phyloP scores from a whole-genome alignment of 2,888 invertebrate species.

The Clusia tigrina region DNA sequence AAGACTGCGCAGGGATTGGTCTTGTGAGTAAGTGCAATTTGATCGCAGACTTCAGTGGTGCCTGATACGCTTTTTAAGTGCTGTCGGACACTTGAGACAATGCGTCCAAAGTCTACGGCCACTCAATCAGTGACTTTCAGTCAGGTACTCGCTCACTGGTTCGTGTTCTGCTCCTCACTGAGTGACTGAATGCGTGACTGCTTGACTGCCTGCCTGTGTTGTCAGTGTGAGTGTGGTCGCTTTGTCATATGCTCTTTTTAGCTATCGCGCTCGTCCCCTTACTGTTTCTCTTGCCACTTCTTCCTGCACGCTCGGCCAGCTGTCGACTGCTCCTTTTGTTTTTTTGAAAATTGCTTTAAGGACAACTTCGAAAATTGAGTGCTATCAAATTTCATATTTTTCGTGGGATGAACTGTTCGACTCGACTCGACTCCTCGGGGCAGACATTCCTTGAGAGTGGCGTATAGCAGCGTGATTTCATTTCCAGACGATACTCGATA shows the following conservation, averaged over 20 bases:
- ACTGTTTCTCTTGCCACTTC: not conserved
- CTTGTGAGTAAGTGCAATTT: not conserved
- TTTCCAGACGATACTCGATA: not conserved
- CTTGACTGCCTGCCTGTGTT: too few species aligned
- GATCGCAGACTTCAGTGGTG: not conserved
- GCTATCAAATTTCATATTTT: conserved; percentile 25
- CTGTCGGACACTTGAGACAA: too few species aligned
- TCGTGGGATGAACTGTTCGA: conserved; percentile 7
- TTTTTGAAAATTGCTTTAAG: too few species aligned
- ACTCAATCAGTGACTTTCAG: too few species aligned
- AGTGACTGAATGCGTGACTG: too few species aligned
- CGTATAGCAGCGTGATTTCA: conserved; percentile 16
- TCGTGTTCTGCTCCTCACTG: too few species aligned
- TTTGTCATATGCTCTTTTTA: not conserved
- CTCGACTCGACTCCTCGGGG: too few species aligned
- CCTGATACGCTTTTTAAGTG: not conserved
- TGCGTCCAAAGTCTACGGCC: too few species aligned
- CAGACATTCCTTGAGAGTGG: not conserved
- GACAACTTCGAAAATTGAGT: not conserved
- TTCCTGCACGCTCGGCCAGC: not conserved
- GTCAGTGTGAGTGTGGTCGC: too few species aligned
- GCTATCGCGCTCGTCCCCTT: not conserved
- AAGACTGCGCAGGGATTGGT: not conserved
- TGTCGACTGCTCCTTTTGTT: not conserved
- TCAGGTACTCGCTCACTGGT: conserved; percentile 2